Evolutionary conservation across 2,888 invertebrate species (phyloP).

Genomic region (Protophormia terraenovae): DNA sequence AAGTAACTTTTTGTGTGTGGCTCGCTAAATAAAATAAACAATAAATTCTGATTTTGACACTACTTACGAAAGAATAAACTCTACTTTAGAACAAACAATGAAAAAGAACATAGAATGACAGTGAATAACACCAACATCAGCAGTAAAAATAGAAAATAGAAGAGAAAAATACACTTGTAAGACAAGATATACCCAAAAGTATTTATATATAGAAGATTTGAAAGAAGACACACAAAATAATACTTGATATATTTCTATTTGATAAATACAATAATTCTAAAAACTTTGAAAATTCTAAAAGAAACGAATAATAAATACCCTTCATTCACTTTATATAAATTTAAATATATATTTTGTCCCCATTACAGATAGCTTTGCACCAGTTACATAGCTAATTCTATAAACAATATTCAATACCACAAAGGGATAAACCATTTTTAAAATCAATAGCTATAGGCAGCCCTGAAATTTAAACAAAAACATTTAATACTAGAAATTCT

Average conservation of each 20-base stretch:
- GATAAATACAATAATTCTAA: no score
- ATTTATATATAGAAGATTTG: neutral
- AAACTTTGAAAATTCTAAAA: no score
- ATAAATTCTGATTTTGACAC: conserved; percentile 37
- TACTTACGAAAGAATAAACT: neutral
- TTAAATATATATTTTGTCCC: no score
- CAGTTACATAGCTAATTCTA: no score
- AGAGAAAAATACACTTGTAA: neutral
- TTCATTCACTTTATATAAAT: no score
- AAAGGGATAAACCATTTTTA: no score
- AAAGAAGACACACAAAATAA: neutral
- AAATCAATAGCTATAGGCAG: no score
- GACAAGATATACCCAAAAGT: neutral
- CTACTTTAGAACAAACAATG: neutral
- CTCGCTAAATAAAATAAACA: conserved; percentile 15
- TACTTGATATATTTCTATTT: neutral
- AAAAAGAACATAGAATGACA: neutral
- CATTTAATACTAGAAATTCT: no score
- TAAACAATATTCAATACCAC: no score
- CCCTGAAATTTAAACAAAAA: no score
- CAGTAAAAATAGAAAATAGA: neutral
- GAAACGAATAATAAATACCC: no score
- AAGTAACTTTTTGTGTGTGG: neutral
- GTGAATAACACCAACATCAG: conserved; percentile 2
- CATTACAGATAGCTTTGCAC: no score